Base-by-base conservation (phyloP, 2,797 vertebrate species). In the Sorex maritimensis region DNA sequence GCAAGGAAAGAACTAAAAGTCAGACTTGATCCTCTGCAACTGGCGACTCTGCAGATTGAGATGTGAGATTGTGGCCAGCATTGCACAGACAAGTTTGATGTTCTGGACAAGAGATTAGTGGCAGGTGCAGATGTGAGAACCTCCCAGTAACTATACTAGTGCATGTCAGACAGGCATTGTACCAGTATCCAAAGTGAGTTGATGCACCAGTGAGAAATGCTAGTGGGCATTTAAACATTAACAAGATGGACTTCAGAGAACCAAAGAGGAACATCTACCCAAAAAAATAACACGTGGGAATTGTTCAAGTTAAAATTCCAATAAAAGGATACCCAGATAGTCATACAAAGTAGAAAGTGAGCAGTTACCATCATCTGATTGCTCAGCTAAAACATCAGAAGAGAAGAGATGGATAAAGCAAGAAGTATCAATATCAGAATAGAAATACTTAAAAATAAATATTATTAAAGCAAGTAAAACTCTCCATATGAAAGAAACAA, bases 401-500 rank as follows among this genome's bases (percentile, higher is more conserved):
- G 24, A 81, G n/a, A 72, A 81, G 49, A 83, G 81, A 63, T 67
- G 46, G 9, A 94, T 86, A 63, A 15, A 52, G 6, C 75, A 65
- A 75, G 23, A 24, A 81, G 21, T 68, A 89, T 69, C 58, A 89
- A 86, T 72, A n/a, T 15, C 38, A 19, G 67, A 90, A 74, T 2
- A 34, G 9, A 93, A 84, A 92, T 58, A 0, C 8, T n/a, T 11
- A 73, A 92, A 91, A 52, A 26, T 21, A 81, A 94, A 78, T 86
- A 68, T 87, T 75, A 93, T 6, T 67, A 26, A 71, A 93, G 14
- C 21, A 84, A 86, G 81, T 30, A 69, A 81, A 72, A 19, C 49
- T 68, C 87, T 68, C 81, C 80, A 82, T 49, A 63, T 9, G 49
- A 90, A 87, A 88, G 71, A 81, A 90, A 71, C 8, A 19, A 87